Percentiles rank a stretch among this genome's conserved stretches.
phyloP scores from a whole-genome alignment of 2,888 invertebrate genomes.

The Chironomus tentans region DNA sequence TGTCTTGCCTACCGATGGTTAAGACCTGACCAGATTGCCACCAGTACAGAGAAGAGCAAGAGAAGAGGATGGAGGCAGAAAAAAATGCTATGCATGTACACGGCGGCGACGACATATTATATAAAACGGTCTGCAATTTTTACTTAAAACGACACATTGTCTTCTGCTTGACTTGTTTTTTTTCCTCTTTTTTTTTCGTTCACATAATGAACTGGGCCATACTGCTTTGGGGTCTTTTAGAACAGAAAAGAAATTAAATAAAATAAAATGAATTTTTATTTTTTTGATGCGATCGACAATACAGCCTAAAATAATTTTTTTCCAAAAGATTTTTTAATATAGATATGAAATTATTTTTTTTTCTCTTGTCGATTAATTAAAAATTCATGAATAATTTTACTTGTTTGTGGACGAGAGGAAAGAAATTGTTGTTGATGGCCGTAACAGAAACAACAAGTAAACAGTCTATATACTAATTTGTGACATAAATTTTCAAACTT shows the following conservation, averaged over 20 bases:
- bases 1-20: constrained; percentile 16
- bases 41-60: neutral
- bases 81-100: constrained; percentile 10
- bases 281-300: neutral
- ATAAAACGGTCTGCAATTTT: constrained; percentile 15
- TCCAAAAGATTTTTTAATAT: constrained; percentile 2
- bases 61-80: neutral
- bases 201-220: constrained; percentile 10
- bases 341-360: constrained; percentile 12
- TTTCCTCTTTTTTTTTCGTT: neutral
- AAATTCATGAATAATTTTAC: constrained; percentile 22
- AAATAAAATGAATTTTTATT: neutral
- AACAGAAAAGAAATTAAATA: neutral
- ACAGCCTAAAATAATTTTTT: neutral
- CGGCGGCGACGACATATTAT: constrained; percentile 10
- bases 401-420: neutral
- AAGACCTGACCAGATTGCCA: neutral
- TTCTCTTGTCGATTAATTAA: constrained; percentile 20
- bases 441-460: neutral
- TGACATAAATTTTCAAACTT: constrained; percentile 4
- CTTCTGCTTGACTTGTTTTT: constrained; percentile 4
- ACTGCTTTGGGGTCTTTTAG: constrained; percentile 16
- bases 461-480: constrained; percentile 19
- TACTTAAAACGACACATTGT: constrained; percentile 22
- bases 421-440: neutral